phyloP scores from a whole-genome alignment of 2,888 invertebrate species.

The Gibbula magus region DNA sequence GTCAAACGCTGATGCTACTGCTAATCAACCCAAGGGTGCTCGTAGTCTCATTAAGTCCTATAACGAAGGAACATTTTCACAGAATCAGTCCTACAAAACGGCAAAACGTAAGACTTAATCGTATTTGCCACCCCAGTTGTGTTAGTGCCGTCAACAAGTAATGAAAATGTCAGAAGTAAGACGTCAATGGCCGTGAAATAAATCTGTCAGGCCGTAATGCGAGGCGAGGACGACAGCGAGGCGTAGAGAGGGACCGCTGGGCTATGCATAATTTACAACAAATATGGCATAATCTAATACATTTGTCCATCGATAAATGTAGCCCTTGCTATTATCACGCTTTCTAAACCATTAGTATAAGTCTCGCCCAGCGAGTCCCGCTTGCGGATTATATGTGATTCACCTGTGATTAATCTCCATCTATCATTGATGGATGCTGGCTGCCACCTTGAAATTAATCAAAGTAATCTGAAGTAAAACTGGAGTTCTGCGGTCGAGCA shows the following conservation, averaged over 20 bases:
- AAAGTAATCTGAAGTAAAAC: conserved; percentile 1
- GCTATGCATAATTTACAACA: conserved; percentile 21
- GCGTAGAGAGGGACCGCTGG: background rate
- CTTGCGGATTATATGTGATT: background rate
- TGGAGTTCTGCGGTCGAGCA: too few species aligned
- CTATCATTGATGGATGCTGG: background rate
- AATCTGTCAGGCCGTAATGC: conserved; percentile 13
- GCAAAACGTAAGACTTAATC: background rate
- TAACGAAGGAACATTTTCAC: background rate
- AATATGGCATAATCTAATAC: conserved; percentile 21
- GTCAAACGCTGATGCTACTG: too few species aligned
- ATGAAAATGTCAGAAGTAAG: conserved; percentile 8
- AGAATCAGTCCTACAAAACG: background rate
- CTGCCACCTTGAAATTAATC: conserved; percentile 13
- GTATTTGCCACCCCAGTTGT: background rate
- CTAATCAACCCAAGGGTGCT: too few species aligned
- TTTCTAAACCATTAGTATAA: conserved; percentile 12
- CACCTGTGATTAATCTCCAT: conserved; percentile 21
- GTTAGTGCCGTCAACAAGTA: conserved; percentile 1
- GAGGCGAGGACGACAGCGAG: background rate
- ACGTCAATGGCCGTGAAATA: conserved; percentile 10
- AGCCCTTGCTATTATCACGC: background rate
- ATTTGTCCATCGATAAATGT: conserved; percentile 22
- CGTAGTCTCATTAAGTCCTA: too few species aligned
- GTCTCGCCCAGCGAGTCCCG: background rate